Conservation (phyloP, 2,888 invertebrate genomes). For the Drosophila quasianomalipes region DNA sequence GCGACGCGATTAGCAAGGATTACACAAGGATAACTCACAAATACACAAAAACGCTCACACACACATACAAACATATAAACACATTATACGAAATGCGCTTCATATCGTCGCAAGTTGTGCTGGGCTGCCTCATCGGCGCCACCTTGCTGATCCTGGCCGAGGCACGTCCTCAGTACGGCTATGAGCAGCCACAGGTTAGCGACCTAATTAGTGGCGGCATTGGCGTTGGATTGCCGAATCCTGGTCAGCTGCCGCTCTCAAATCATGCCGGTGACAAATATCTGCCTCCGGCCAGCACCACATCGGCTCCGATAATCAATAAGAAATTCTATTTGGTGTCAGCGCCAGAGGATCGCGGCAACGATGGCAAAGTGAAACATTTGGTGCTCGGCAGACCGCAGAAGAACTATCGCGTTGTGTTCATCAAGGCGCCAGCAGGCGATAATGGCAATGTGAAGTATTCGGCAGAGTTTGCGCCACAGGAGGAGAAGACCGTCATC, state of each 20-base stretch:
- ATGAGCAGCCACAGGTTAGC: slow-evolving; percentile 63
- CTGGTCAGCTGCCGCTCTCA: slow-evolving; percentile 22
- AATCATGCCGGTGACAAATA: slow-evolving; percentile 80
- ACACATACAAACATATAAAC: background rate
- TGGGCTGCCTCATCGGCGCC: slow-evolving; percentile 37
- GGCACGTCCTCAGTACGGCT: slow-evolving; percentile 83
- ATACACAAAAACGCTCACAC: background rate
- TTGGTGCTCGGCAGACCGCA: slow-evolving; percentile 84
- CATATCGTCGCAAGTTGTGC: slow-evolving; percentile 50
- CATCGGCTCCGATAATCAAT: slow-evolving; percentile 80
- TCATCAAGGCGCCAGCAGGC: slow-evolving; percentile 84
- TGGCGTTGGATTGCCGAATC: slow-evolving; percentile 39
- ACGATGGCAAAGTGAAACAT: slow-evolving; percentile 78
- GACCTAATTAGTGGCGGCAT: slow-evolving; percentile 31
- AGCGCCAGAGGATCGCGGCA: slow-evolving; percentile 83
- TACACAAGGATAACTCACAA: slow-evolving; percentile 31
- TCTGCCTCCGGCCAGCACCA: slow-evolving; percentile 76
- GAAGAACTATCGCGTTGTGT: slow-evolving; percentile 84
- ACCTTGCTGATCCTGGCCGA: slow-evolving; percentile 60
- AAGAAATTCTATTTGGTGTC: slow-evolving; percentile 84
- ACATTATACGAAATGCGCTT: slow-evolving; percentile 26
- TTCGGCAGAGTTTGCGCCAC: slow-evolving; percentile 83
- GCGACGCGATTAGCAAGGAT: slow-evolving; percentile 22
- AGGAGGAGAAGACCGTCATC: slow-evolving; percentile 85
- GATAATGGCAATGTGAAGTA: slow-evolving; percentile 78